These are phyloP conservation scores for Dromius quadrimaculatus DNA, from an alignment of 2,888 invertebrate genomes.

Conservation along the genomic window DNA sequence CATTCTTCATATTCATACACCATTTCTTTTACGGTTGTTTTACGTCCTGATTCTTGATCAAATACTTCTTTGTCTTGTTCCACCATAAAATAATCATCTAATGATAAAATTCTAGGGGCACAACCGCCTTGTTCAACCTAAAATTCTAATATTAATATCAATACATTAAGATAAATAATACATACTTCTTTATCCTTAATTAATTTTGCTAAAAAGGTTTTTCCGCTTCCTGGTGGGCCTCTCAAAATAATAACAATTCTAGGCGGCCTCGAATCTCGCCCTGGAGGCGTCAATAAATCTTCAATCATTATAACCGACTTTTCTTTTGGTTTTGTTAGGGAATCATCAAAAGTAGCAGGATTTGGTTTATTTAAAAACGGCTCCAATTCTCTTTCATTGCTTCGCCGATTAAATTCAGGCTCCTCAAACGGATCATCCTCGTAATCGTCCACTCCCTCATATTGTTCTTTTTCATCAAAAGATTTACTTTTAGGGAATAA, in stretches of 20 bases:
- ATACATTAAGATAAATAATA: conserved; percentile 64
- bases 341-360: conserved; percentile 16
- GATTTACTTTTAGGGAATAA: conserved; percentile 14
- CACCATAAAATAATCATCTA: conserved; percentile 96
- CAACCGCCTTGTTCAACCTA: conserved; percentile 85
- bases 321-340: conserved; percentile 5
- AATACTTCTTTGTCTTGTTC: conserved; percentile 81
- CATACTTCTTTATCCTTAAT: conserved; percentile 83
- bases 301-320: conserved; percentile 76
- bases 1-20: conserved; percentile 90
- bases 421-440: conserved; percentile 30
- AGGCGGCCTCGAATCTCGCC: conserved; percentile 82
- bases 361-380: conserved; percentile 59
- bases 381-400: conserved; percentile 63
- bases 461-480: conserved; percentile 11
- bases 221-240: conserved; percentile 95
- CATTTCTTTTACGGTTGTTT: conserved; percentile 77
- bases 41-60: conserved; percentile 80
- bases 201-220: conserved; percentile 89
- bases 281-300: conserved; percentile 85
- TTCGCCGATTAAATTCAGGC: conserved; percentile 54
- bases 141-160: conserved; percentile 68
- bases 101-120: conserved; percentile 90
- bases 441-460: conserved; percentile 28
- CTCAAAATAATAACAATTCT: conserved; percentile 89